These are phyloP conservation scores for Hirtodrosophila histrioides DNA, from an alignment of 2,888 invertebrate genomes.

Conservation along the genomic window DNA sequence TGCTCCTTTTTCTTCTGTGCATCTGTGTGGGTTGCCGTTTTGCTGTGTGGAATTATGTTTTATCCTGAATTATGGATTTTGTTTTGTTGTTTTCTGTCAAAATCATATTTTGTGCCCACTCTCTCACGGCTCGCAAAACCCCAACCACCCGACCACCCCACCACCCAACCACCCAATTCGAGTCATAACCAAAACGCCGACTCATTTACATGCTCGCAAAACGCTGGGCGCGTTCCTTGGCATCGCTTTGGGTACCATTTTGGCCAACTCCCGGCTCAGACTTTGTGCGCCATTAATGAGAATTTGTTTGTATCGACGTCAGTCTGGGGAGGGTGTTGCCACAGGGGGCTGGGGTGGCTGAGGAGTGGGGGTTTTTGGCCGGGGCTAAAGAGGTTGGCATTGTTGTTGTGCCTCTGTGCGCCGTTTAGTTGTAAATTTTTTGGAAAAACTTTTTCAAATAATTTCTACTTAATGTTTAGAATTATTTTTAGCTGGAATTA, in stretches of 20 bases:
- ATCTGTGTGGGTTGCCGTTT: conserved; percentile 62
- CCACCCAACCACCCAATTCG: conserved; percentile 6
- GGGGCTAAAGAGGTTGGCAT: conserved; percentile 1
- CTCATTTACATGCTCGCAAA: conserved; percentile 78
- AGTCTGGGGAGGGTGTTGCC: conserved; percentile 34
- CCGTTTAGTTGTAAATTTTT: conserved; percentile 77
- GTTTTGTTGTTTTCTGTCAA: conserved; percentile 83
- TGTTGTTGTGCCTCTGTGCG: conserved; percentile 24
- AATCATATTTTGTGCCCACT: conserved; percentile 78
- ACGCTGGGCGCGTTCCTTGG: conserved; percentile 43
- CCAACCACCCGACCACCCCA: neutral
- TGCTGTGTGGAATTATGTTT: conserved; percentile 80
- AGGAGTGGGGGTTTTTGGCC: conserved; percentile 10
- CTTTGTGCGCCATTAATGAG: conserved; percentile 78
- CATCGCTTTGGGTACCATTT: conserved; percentile 63
- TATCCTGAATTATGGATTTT: conserved; percentile 84
- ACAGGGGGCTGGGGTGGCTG: neutral
- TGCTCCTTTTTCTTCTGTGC: conserved; percentile 57
- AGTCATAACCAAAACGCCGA: conserved; percentile 57
- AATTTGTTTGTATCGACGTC: conserved; percentile 82
- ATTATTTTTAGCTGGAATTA: conserved; percentile 79
- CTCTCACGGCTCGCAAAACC: neutral
- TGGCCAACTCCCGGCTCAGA: conserved; percentile 51
- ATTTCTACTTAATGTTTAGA: conserved; percentile 83
- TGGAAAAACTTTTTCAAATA: conserved; percentile 81